phyloP scores from a whole-genome alignment of 2,888 invertebrate species.

The Ypsolopha sequella region DNA sequence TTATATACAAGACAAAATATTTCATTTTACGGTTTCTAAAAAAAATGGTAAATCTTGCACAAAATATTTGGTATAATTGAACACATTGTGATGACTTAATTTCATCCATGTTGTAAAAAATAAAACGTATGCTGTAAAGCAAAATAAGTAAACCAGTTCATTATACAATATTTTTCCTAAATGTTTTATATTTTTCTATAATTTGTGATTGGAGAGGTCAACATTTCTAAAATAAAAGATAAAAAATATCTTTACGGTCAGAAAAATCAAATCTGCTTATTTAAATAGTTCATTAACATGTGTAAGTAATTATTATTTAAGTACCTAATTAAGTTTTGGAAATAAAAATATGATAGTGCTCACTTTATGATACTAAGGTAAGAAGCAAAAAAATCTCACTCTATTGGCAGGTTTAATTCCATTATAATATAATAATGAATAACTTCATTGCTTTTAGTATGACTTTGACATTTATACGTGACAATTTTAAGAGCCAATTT shows the following conservation, averaged over 20 bases:
- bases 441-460: slow-evolving; percentile 3
- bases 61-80: slow-evolving; percentile 59
- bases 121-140: not conserved
- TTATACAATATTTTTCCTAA: not conserved
- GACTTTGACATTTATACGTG: too few relatives aligned
- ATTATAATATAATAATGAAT: slow-evolving; percentile 3
- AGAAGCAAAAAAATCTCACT: slow-evolving; percentile 1
- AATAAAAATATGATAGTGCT: too few relatives aligned
- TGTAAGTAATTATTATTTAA: too few relatives aligned
- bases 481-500: too few relatives aligned
- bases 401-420: slow-evolving; percentile 13
- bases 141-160: too few relatives aligned
- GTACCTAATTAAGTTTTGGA: too few relatives aligned
- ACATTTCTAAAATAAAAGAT: too few relatives aligned
- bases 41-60: slow-evolving; percentile 34
- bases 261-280: too few relatives aligned
- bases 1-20: slow-evolving; percentile 25
- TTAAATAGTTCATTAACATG: too few relatives aligned
- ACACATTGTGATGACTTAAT: slow-evolving; percentile 54
- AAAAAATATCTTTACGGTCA: too few relatives aligned
- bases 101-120: not conserved
- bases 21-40: slow-evolving; percentile 27
- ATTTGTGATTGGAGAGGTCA: not conserved
- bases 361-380: too few relatives aligned
- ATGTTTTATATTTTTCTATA: not conserved